Evolutionary conservation across 2,888 invertebrate species (phyloP).

Genomic region (Pandemis corylana): DNA sequence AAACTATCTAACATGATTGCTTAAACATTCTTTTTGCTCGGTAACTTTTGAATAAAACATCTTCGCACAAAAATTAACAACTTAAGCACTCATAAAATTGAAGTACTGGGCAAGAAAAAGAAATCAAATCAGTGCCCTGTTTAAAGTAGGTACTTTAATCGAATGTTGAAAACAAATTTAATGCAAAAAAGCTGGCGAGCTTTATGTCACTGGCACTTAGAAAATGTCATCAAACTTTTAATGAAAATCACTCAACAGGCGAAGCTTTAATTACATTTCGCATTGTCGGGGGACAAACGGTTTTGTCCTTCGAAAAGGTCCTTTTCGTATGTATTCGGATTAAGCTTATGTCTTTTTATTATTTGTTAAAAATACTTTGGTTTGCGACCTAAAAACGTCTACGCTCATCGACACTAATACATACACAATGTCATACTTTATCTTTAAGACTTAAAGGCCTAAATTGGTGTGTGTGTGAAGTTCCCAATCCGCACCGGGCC

Average conservation of each 20-base stretch:
- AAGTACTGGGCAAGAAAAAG: not conserved
- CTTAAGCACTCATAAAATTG: no score
- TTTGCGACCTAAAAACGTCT: no score
- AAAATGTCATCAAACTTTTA: conserved; percentile 31
- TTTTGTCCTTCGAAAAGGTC: conserved; percentile 12
- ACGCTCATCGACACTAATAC: no score
- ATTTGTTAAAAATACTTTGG: not conserved
- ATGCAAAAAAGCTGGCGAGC: conserved; percentile 2
- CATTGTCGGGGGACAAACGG: conserved; percentile 18
- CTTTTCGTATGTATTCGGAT: not conserved
- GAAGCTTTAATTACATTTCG: conserved; percentile 23
- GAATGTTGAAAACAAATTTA: not conserved
- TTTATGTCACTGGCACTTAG: conserved; percentile 4
- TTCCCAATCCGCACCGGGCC: no score
- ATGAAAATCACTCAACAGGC: conserved; percentile 20
- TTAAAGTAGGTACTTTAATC: not conserved
- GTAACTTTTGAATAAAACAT: no score
- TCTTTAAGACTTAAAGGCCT: no score
- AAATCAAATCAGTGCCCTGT: not conserved
- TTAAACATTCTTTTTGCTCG: no score
- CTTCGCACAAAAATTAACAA: no score
- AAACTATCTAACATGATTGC: no score
- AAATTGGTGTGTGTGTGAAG: no score
- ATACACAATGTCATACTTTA: no score
- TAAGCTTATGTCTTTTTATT: not conserved